Evolutionary conservation across 2,888 invertebrate genomes (phyloP).

Genomic region (Diplolepis rosae): DNA sequence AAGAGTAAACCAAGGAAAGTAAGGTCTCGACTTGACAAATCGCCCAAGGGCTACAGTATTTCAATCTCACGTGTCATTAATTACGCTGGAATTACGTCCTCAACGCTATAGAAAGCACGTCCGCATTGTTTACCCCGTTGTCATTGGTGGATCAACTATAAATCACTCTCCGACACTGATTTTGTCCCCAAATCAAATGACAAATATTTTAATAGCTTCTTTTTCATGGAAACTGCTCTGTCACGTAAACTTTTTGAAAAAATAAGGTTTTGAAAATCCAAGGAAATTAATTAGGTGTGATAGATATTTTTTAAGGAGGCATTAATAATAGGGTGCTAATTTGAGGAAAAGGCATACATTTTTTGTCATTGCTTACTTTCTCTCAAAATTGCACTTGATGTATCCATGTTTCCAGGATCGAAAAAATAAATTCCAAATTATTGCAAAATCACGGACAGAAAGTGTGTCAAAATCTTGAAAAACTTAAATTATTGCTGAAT

Average conservation of each 20-base stretch:
- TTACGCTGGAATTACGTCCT: neutral
- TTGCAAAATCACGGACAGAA: neutral
- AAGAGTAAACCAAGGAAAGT: neutral
- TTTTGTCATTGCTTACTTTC: neutral
- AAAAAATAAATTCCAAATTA: neutral
- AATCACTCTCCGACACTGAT: neutral
- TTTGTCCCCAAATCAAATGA: too few relatives aligned
- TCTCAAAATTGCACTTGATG: neutral
- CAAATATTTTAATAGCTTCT: too few relatives aligned
- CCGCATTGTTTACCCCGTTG: neutral
- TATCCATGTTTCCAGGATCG: neutral
- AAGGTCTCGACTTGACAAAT: neutral
- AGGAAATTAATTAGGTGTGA: too few relatives aligned
- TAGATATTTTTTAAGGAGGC: too few relatives aligned
- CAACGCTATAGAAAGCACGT: neutral
- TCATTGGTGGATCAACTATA: neutral
- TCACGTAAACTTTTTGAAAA: too few relatives aligned
- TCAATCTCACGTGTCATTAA: neutral
- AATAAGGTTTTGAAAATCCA: too few relatives aligned
- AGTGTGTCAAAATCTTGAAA: neutral
- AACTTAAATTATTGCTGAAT: neutral
- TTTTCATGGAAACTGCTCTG: too few relatives aligned
- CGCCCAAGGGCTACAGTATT: neutral
- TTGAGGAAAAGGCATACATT: too few relatives aligned
- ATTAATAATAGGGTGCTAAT: too few relatives aligned